Base-by-base conservation (phyloP, 2,888 invertebrate genomes). In the Diarsia rubi region DNA sequence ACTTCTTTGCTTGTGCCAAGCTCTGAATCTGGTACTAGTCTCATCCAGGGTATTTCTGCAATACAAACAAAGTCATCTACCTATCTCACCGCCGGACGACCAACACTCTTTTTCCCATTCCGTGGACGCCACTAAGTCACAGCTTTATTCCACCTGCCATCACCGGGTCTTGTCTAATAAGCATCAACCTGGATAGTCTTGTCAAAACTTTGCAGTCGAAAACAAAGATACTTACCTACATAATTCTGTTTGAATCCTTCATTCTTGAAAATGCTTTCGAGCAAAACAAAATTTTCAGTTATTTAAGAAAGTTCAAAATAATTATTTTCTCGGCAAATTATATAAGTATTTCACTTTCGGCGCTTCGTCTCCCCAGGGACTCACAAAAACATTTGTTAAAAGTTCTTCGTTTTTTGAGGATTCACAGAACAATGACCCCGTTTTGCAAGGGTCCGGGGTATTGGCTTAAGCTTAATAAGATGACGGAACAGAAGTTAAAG, bases 331-430 rank as follows among this genome's bases (percentile, higher is more conserved):
- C 59, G 70, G 52, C 44, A 70, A 80, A 73, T 72, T 73, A 62
- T 73, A 62, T 60, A 77, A 69, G 69, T 49, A 47, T 83, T 83
- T 74, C 52, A 73, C 72, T 75, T 70, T 42, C 49, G 37, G 27
- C 52, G 60, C 66, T 65, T 72, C 47, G 27, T 21, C 57, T 71
- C 76, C 52, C 45, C n/a, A 27, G 63, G 42, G 66, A 76, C n/a
- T 71, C 69, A 63, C 75, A 76, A 79, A 70, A 76, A 73, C 66
- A 71, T 76, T 82, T 69, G 42, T 59, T 71, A 59, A 70, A 73
- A 74, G 64, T 77, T 72, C 62, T 49, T 70, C 54, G 47, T 73
- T 80, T 74, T 83, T 81, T 80, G 60, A 80, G 67, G 67, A 66
- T 73, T 71, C 69, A 14, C 64, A 72, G 73, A 66, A 75, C 75